Conservation (phyloP, 2,113 vertebrate genomes). For the Natator depressus region DNA sequence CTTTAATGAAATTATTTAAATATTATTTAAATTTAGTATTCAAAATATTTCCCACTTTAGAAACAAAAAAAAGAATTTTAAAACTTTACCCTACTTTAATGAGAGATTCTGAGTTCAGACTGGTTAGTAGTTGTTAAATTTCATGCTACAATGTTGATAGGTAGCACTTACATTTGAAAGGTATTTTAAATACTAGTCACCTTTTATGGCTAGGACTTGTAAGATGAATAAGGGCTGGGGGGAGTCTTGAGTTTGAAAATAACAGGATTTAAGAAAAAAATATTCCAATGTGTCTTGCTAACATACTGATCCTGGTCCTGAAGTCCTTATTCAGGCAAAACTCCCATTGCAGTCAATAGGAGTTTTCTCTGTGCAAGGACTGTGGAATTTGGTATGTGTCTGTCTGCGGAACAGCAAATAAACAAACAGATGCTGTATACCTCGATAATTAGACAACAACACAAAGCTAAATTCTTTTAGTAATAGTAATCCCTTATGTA, state of each 20-base stretch:
- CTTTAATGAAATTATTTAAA: conserved; percentile 39
- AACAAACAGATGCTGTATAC: fast-evolving
- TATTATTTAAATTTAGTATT: not conserved
- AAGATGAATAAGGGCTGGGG: not conserved
- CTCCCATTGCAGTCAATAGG: not conserved
- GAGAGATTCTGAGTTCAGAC: not conserved
- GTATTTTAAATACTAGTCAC: not conserved
- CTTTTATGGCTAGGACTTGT: not conserved
- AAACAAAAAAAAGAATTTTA: not conserved
- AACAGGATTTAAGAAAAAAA: not conserved
- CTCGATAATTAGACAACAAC: not conserved
- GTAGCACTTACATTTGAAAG: not conserved
- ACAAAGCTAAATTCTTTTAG: not conserved
- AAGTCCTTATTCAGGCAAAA: not conserved
- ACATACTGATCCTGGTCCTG: not conserved
- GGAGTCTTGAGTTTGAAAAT: not conserved
- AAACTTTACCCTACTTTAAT: not conserved
- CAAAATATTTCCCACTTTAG: conserved; percentile 21
- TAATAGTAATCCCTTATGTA: not conserved
- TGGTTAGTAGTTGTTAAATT: not conserved
- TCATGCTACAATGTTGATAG: not conserved
- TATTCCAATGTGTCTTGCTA: not conserved
- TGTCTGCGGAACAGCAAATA: not conserved
- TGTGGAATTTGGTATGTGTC: not conserved
- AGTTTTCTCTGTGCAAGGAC: not conserved